phyloP scores from a whole-genome alignment of 2,113 vertebrate genomes.

The Acinonyx jubatus region DNA sequence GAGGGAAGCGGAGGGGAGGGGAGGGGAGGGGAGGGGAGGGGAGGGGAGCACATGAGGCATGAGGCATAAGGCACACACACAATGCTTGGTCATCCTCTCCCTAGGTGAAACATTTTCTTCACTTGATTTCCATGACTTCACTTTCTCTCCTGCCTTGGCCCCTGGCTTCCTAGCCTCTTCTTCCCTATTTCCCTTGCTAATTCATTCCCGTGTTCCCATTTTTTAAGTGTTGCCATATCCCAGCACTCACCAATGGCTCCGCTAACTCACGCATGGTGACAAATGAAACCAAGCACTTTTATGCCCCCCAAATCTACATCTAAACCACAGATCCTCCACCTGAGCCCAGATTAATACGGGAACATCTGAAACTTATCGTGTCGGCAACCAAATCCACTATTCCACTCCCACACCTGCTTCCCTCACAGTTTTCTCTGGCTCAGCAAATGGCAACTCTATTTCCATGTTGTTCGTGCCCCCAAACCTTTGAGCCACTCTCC shows the following conservation, averaged over 20 bases:
- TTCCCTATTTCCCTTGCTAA: not conserved
- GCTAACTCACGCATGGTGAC: not conserved
- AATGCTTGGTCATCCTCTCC: not conserved
- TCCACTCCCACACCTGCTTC: not conserved
- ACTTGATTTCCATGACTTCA: not conserved
- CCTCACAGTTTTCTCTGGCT: not conserved
- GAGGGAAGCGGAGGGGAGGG: accelerated
- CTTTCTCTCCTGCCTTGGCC: accelerated
- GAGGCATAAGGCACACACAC: too few species aligned
- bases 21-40: too few species aligned
- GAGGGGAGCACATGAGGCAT: too few species aligned
- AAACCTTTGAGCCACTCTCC: not conserved
- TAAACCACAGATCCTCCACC: not conserved
- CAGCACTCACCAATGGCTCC: not conserved
- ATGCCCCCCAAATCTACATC: not conserved
- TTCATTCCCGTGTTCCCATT: too few species aligned
- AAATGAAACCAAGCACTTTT: not conserved
- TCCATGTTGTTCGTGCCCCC: not conserved
- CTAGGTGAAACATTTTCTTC: not conserved
- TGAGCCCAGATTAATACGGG: not conserved
- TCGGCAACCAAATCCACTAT: not conserved
- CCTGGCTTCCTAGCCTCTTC: not conserved
- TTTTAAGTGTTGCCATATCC: not conserved
- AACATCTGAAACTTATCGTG: not conserved
- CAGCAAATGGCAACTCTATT: not conserved